These are phyloP conservation scores for Dermatemys mawii DNA, from an alignment of 2,113 vertebrate species.

Conservation along the genomic window DNA sequence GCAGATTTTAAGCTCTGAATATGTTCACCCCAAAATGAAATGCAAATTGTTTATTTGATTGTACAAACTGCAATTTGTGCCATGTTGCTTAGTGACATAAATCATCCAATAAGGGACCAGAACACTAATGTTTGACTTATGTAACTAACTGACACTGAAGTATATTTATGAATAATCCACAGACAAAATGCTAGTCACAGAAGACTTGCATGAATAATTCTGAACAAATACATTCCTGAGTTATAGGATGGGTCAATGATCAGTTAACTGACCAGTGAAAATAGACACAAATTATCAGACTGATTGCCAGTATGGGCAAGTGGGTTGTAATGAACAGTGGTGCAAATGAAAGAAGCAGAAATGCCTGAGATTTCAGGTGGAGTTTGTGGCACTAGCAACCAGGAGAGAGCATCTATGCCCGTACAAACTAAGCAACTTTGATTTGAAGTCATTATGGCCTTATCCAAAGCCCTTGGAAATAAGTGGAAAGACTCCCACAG, in stretches of 20 bases:
- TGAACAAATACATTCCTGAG: not conserved
- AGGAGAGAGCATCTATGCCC: rapidly evolving
- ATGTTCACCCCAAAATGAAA: conserved; percentile 27
- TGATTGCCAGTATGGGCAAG: not conserved
- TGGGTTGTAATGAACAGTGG: not conserved
- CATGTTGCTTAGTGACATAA: conserved; percentile 67
- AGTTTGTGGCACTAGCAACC: not conserved
- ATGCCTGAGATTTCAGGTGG: not conserved
- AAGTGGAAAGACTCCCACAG: not conserved
- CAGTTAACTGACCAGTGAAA: not conserved
- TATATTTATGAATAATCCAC: conserved; percentile 42
- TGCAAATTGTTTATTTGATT: conserved; percentile 58
- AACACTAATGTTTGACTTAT: not conserved
- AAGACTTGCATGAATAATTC: not conserved
- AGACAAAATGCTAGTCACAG: not conserved
- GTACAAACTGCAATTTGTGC: conserved; percentile 59
- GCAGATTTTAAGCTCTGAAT: not conserved
- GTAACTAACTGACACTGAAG: conserved; percentile 26
- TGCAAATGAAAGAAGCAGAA: not conserved
- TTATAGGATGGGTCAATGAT: not conserved
- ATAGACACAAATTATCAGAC: not conserved
- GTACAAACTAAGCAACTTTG: rapidly evolving
- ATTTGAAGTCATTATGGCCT: rapidly evolving
- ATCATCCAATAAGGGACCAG: not conserved
- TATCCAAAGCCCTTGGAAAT: not conserved